Base-by-base conservation (phyloP, 2,797 vertebrate genomes). In the Rhinella marina region DNA sequence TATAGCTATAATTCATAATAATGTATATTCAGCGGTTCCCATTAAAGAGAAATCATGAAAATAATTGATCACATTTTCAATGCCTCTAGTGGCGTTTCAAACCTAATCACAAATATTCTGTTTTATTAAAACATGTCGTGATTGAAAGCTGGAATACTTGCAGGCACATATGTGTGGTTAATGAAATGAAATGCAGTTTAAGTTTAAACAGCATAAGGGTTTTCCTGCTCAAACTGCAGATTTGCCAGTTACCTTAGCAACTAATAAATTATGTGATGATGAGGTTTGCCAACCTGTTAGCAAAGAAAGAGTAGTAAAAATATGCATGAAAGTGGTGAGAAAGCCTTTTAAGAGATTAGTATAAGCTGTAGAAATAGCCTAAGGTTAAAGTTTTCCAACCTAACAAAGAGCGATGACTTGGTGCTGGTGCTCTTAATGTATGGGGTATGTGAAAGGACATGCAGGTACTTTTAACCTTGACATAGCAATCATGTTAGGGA, bases 241-340 rank as follows among this genome's bases (percentile, higher is more conserved):
- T 86, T 90, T 27, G 11, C 84, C 84, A 78, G 32, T 78, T 7
- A 5, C 0, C 21, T 56, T 9, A 2, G 0, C 16, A 85, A 90
- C 89, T 88, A 83, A 86, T n/a, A 91, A 88, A 88, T 59, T 23
- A 89, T 86, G 88, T 83, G 2, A 1, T 90, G 90, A 86, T 89
- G 84, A 86, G 62, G 79, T 68, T 72, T 89, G 88, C 84, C 88
- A 78, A 86, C 84, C 88, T 82, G 88, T 86, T 86, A 89, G 50
- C 91, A 86, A 16, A 41, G 0, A 83, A 48, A 84, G 72, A 84
- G 89, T 84, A 23, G 72, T 4, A 82, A 62, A 81, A 89, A 86
- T 5, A 87, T 76, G 73, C 1, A 87, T 82, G 87, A 91, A 86
- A 16, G 0, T 54, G 52, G 17, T 0, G 78, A 41, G 29, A 90